Conservation (phyloP, 2,113 vertebrate species). For the Sigmodon hispidus region DNA sequence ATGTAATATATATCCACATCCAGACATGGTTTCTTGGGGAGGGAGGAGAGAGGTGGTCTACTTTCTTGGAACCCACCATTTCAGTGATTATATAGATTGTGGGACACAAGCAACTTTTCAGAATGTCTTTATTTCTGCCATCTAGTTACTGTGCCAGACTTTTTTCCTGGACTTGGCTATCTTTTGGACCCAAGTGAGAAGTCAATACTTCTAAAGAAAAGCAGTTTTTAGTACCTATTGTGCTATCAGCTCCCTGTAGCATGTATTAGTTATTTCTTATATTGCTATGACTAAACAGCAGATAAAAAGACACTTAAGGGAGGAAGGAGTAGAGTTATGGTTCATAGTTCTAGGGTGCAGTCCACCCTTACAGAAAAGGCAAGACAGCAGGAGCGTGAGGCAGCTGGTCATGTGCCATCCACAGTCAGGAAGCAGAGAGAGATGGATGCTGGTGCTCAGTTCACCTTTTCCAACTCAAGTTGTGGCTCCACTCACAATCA, state of each 20-base stretch:
- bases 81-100: no score
- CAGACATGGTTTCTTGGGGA: background rate
- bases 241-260: background rate
- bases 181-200: background rate
- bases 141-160: background rate
- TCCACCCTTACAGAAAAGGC: background rate
- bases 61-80: background rate
- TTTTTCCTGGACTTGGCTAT: background rate
- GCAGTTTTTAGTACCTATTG: background rate
- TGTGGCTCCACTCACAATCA: background rate
- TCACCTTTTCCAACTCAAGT: background rate
- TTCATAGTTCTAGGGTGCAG: background rate
- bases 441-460: background rate
- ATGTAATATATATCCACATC: no score
- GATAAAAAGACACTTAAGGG: background rate
- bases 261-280: no score
- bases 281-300: background rate
- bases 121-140: background rate
- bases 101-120: background rate
- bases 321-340: no score
- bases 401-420: no score
- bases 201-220: background rate
- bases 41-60: fast-evolving
- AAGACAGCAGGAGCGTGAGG: background rate
- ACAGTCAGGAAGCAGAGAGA: background rate